These are phyloP conservation scores for Nyctibius bracteatus DNA, from an alignment of 2,113 vertebrate species.

Conservation along the genomic window DNA sequence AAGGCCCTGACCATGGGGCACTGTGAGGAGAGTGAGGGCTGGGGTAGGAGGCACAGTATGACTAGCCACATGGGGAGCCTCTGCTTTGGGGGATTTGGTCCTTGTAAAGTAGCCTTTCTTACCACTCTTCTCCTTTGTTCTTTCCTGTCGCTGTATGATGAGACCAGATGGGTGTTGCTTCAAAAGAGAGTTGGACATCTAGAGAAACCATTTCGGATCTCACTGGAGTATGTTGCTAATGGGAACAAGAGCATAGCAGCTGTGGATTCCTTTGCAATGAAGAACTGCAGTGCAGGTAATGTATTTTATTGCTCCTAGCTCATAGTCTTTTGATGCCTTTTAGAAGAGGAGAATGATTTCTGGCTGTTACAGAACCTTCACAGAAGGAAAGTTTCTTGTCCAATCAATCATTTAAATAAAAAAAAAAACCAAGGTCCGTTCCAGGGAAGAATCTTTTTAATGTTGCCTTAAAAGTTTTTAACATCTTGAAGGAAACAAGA, in stretches of 20 bases:
- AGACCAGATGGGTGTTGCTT: conserved; percentile 78
- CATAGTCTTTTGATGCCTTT: not conserved
- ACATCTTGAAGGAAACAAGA: not conserved
- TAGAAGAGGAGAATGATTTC: not conserved
- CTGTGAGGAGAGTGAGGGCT: not conserved
- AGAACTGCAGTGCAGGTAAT: conserved; percentile 81
- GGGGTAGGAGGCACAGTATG: not conserved
- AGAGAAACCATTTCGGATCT: conserved; percentile 76
- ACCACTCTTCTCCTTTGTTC: conserved; percentile 48
- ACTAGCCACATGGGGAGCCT: not conserved
- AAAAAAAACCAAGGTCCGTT: not conserved
- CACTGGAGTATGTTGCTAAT: conserved; percentile 69
- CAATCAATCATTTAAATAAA: not conserved
- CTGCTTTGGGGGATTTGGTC: not conserved
- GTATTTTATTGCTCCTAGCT: not conserved
- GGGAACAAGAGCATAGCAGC: conserved; percentile 68
- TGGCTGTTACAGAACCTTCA: not conserved
- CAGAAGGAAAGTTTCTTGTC: not conserved
- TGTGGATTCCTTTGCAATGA: conserved; percentile 77
- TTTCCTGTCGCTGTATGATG: not conserved
- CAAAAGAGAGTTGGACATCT: conserved; percentile 71
- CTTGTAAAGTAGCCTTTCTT: conserved; percentile 24
- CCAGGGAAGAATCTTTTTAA: not conserved
- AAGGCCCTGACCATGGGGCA: not conserved
- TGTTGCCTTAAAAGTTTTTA: not conserved